Percentiles rank a stretch among this genome's conserved stretches.
Conservation (phyloP, 1,140 invertebrate genomes). For the Drosophila equinoxialis region DNA sequence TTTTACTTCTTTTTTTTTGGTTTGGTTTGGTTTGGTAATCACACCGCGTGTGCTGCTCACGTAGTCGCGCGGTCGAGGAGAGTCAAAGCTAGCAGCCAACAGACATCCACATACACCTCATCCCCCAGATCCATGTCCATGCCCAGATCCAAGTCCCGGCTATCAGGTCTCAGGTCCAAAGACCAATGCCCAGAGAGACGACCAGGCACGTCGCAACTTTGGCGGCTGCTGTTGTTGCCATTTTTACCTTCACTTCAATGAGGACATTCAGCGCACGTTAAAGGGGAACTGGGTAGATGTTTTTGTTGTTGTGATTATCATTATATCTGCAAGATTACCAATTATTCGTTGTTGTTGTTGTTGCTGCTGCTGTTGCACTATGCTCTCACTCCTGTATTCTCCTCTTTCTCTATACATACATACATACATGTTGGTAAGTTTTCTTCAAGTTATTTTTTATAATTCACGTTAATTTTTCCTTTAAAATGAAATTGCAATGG, state of each 20-base stretch:
- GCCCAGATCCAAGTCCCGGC: slow-evolving; percentile 24
- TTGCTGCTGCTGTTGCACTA: slow-evolving; percentile 34
- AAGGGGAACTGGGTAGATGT: slow-evolving; percentile 33
- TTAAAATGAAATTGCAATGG: slow-evolving; percentile 75
- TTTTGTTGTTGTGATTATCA: slow-evolving; percentile 76
- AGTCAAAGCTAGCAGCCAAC: slow-evolving; percentile 26
- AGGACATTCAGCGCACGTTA: slow-evolving; percentile 77
- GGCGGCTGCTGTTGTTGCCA: slow-evolving; percentile 34
- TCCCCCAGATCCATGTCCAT: neutral
- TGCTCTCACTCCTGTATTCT: slow-evolving; percentile 43
- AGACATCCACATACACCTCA: slow-evolving; percentile 13
- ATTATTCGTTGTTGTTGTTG: slow-evolving; percentile 71
- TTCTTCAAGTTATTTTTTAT: slow-evolving; percentile 73
- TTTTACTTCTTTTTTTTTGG: slow-evolving; percentile 1
- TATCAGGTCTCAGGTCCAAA: slow-evolving; percentile 23
- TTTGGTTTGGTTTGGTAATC: slow-evolving; percentile 47
- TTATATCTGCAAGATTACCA: slow-evolving; percentile 79
- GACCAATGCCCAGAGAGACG: slow-evolving; percentile 36
- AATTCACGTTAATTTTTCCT: slow-evolving; percentile 80
- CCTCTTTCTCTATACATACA: slow-evolving; percentile 7
- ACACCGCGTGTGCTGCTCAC: slow-evolving; percentile 74
- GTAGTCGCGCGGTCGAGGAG: slow-evolving; percentile 62
- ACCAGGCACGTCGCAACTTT: slow-evolving; percentile 52
- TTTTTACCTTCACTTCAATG: slow-evolving; percentile 71
- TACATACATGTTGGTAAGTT: slow-evolving; percentile 23